A percentile compares a stretch with the other conserved stretches of the same genome.
Conservation (phyloP, 2,797 vertebrate genomes). For the Myripristis murdjan region DNA sequence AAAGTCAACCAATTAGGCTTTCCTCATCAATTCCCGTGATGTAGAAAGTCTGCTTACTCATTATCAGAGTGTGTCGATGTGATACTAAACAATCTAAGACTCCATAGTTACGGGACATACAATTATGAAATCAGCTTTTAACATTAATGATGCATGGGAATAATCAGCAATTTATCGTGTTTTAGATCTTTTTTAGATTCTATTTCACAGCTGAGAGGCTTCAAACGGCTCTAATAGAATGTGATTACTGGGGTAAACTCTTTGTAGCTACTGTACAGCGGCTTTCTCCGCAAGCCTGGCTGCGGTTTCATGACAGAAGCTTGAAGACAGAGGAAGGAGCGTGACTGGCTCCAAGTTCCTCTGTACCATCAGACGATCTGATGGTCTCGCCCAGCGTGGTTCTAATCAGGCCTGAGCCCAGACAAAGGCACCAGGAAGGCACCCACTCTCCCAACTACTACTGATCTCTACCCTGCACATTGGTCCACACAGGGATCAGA, state of each 20-base stretch:
- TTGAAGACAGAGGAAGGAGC: slow-evolving; percentile 27
- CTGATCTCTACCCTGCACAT: slow-evolving; percentile 71
- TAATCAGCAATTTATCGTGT: slow-evolving; percentile 84
- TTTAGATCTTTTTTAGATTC: slow-evolving; percentile 80
- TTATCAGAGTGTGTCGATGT: slow-evolving; percentile 87
- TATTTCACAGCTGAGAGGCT: slow-evolving; percentile 81
- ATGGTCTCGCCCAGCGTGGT: slow-evolving; percentile 73
- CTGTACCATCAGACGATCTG: slow-evolving; percentile 39
- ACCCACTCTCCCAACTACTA: slow-evolving; percentile 76
- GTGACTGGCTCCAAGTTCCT: slow-evolving; percentile 34
- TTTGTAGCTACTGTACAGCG: slow-evolving; percentile 57
- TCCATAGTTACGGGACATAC: slow-evolving; percentile 82
- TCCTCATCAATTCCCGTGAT: slow-evolving; percentile 87
- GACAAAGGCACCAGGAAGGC: slow-evolving; percentile 84
- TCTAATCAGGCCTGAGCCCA: slow-evolving; percentile 80
- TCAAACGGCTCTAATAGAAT: slow-evolving; percentile 79
- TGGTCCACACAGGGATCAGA: slow-evolving; percentile 78
- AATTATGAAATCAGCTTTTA: slow-evolving; percentile 87
- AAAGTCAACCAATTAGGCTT: slow-evolving; percentile 91
- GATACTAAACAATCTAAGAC: slow-evolving; percentile 87
- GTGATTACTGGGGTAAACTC: slow-evolving; percentile 71
- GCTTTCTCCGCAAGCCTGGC: slow-evolving; percentile 30
- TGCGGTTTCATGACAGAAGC: slow-evolving; percentile 41
- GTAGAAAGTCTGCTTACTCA: slow-evolving; percentile 87
- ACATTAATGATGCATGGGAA: slow-evolving; percentile 87